Conservation (phyloP, 2,888 invertebrate species). For the Tetropium fuscum region DNA sequence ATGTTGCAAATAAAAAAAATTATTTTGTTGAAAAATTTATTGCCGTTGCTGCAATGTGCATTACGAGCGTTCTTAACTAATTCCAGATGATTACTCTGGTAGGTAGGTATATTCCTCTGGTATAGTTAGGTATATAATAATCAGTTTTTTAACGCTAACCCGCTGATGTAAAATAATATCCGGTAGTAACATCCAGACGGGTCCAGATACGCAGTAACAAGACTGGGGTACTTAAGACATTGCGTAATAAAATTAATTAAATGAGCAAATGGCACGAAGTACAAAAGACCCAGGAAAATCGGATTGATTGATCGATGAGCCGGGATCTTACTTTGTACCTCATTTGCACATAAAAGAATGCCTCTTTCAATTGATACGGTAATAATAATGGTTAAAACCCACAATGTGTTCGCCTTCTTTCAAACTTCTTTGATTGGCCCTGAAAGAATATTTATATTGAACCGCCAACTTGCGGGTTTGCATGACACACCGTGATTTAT, state of each 20-base stretch:
- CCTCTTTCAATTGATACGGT: slow-evolving; percentile 41
- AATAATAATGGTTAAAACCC: slow-evolving; percentile 42
- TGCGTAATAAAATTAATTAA: slow-evolving; percentile 27
- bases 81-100: too few species aligned
- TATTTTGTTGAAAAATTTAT: too few species aligned
- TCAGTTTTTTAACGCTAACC: too few species aligned
- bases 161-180: too few species aligned
- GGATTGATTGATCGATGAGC: slow-evolving; percentile 43
- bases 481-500: slow-evolving; percentile 49
- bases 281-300: slow-evolving; percentile 27
- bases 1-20: too few species aligned
- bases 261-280: slow-evolving; percentile 22
- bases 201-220: too few species aligned
- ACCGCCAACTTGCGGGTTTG: slow-evolving; percentile 28
- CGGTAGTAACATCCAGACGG: too few species aligned
- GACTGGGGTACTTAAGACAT: not conserved
- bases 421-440: slow-evolving; percentile 36
- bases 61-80: too few species aligned
- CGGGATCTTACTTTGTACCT: slow-evolving; percentile 40
- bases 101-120: too few species aligned
- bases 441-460: slow-evolving; percentile 37
- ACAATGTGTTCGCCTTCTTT: slow-evolving; percentile 36
- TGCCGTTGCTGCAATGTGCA: too few species aligned
- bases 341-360: slow-evolving; percentile 42
- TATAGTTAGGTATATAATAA: too few species aligned